Evolutionary conservation across 2,113 vertebrate genomes (phyloP).

Genomic region (Natator depressus): DNA sequence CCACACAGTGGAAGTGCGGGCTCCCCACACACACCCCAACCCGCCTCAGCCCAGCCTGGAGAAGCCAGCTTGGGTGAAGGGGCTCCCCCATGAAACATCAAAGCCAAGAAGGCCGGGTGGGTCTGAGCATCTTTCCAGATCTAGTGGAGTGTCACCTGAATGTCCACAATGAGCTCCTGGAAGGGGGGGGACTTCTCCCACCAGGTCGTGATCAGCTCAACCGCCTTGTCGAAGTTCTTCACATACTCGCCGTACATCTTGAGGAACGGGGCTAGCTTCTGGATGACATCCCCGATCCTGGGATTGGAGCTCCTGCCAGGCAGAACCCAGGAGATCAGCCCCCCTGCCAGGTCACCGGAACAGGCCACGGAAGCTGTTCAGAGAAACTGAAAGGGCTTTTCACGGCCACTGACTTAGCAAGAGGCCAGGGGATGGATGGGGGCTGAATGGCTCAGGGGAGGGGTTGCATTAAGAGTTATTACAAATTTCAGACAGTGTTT

Average conservation of each 20-base stretch:
- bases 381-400: accelerated
- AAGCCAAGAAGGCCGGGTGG: neutral
- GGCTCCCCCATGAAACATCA: neutral
- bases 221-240: conserved; percentile 85
- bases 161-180: conserved; percentile 82
- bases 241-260: conserved; percentile 91
- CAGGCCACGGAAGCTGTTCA: accelerated
- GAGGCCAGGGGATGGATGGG: neutral
- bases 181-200: conserved; percentile 83
- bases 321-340: neutral
- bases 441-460: too few relatives aligned
- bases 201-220: conserved; percentile 87
- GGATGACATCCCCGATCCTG: conserved; percentile 85
- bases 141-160: conserved; percentile 80
- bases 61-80: neutral
- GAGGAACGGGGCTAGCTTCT: conserved; percentile 89
- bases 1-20: neutral
- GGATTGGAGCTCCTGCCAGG: conserved; percentile 81
- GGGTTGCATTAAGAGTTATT: neutral
- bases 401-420: neutral
- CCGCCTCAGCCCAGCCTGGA: too few relatives aligned
- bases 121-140: neutral
- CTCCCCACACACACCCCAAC: neutral
- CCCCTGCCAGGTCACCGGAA: accelerated
- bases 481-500: neutral